Conservation (phyloP, 2,888 invertebrate species). For the Seira ritae region DNA sequence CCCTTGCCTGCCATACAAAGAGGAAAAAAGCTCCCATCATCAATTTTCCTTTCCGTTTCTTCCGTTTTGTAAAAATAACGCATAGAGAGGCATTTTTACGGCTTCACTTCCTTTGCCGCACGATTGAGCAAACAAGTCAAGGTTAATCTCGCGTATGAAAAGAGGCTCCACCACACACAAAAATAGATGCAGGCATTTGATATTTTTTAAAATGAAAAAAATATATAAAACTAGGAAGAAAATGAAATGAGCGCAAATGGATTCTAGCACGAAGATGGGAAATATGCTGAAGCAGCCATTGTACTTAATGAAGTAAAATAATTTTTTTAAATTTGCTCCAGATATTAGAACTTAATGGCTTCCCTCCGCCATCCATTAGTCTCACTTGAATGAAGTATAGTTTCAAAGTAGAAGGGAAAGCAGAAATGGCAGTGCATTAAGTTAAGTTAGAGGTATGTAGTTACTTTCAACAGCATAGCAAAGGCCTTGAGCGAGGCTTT, state of each 20-base stretch:
- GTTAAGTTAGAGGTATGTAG: too few relatives aligned
- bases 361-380: background rate
- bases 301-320: background rate
- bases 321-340: background rate
- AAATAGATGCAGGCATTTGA: background rate
- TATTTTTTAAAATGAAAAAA: background rate
- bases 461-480: too few relatives aligned
- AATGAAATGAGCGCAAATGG: background rate
- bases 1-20: background rate
- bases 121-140: conserved; percentile 2
- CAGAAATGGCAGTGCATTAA: background rate
- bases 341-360: conserved; percentile 1
- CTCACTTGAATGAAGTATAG: background rate
- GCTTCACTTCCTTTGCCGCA: background rate
- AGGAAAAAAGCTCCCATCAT: conserved; percentile 2
- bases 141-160: conserved; percentile 2
- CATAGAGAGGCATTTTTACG: background rate
- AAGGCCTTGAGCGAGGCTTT: background rate
- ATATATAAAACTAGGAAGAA: background rate
- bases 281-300: background rate
- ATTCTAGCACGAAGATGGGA: background rate
- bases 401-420: background rate
- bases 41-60: conserved; percentile 11
- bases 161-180: too few relatives aligned
- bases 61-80: background rate